Evolutionary conservation across 2,113 vertebrate species (phyloP), one percentile per base, ranked within the genome.

Genomic region (Lampris megalopsis): DNA sequence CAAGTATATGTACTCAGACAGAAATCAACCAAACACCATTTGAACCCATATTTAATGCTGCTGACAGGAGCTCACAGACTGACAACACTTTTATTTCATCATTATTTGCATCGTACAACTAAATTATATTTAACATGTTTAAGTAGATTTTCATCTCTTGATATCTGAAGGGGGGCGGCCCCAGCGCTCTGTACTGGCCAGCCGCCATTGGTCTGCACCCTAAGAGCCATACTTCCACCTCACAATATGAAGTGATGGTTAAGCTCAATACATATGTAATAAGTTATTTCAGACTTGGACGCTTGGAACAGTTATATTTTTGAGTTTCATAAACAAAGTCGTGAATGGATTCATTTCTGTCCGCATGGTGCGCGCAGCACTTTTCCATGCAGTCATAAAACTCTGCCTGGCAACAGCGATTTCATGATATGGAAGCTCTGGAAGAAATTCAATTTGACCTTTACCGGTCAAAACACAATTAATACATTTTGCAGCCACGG

Each of bases 401-500:
- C 59, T 35, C 24, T 24, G 24, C 24, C 24, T 24, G 24, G 24
- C 24, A 24, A 24, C 24, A 24, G 54, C 11, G 58, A 43, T 45
- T 74, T 8, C 2, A 57, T 67, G 37, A 24, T 63, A 40, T 75
- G 11, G n/a, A n/a, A 42, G 74, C 78, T 61, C 45, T 68, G 68
- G 68, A 64, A 9, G 50, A 11, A 63, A 50, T 50, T 36, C 3
- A 47, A 56, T 71, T 59, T 13, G 36, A 68, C 37, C 8, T 35
- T 49, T 24, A 47, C 45, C 43, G 9, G 43, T 4, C 36, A 62
- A 62, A 81, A 58, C 70, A 60, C 13, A 50, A 56, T 60, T 54
- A 56, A 40, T 52, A 59, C 72, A 48, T 5, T 66, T 35, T 41
- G 42, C 2, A 1, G 9, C 57, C 9, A 49, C 38, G 36, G 41